phyloP scores from a whole-genome alignment of 2,888 invertebrate genomes.

The Papilio gigon region DNA sequence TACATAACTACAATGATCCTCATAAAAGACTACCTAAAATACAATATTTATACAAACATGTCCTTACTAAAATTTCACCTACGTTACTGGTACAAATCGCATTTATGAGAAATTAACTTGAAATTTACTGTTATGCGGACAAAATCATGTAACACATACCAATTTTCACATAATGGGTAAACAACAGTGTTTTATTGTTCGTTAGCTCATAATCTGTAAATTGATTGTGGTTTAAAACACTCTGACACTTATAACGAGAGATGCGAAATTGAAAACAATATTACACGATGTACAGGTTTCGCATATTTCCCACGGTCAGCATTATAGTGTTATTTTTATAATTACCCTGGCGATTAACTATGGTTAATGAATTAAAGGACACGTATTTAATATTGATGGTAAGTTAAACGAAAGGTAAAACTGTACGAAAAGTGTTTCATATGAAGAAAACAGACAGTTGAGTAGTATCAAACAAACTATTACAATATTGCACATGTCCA shows the following conservation, averaged over 20 bases:
- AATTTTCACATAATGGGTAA: conserved; percentile 30
- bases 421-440: background rate
- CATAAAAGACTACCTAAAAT: background rate
- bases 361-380: too few relatives aligned
- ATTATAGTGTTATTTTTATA: background rate
- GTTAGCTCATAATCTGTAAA: conserved; percentile 27
- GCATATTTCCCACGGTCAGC: background rate
- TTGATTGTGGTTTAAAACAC: conserved; percentile 31
- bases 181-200: conserved; percentile 29
- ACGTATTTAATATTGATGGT: background rate
- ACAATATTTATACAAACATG: background rate
- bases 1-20: too few relatives aligned
- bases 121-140: conserved; percentile 15
- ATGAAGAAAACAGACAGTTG: too few relatives aligned
- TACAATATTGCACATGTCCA: too few relatives aligned
- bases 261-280: background rate
- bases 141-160: conserved; percentile 29
- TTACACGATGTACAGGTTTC: conserved; percentile 6
- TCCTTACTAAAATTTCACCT: background rate
- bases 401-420: background rate
- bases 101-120: conserved; percentile 28
- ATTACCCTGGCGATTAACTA: background rate
- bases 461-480: too few relatives aligned
- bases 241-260: background rate
- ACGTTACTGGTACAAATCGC: background rate